Percentiles rank a stretch among this genome's conserved stretches.
Evolutionary conservation across 2,888 invertebrate genomes (phyloP).

Genomic region (Lordiphosa fenestrarum): DNA sequence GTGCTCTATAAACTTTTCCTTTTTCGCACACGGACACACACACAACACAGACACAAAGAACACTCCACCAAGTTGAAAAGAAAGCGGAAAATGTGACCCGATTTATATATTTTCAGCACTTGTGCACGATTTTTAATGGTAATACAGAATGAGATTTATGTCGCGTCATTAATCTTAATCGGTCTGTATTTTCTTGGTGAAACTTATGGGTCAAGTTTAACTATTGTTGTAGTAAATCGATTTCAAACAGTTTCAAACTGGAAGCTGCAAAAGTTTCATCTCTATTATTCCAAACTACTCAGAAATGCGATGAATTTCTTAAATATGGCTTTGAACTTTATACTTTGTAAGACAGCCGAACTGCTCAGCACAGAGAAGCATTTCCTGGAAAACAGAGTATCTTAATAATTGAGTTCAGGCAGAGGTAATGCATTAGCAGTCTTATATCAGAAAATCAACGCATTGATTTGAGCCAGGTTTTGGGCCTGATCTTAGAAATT

Average conservation of each 20-base stretch:
- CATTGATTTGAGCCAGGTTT: constrained; percentile 3
- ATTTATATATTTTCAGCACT: constrained; percentile 32
- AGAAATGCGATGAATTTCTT: no score
- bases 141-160: neutral
- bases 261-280: no score
- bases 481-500: neutral
- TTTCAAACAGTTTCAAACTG: no score
- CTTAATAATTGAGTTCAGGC: no score
- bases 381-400: no score
- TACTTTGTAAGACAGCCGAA: no score
- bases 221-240: no score
- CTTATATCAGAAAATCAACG: no score
- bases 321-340: no score
- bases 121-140: constrained; percentile 24
- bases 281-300: no score
- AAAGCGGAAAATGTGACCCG: constrained; percentile 46
- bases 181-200: neutral
- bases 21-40: constrained; percentile 20
- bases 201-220: neutral
- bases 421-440: no score
- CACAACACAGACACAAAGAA: constrained; percentile 30
- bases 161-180: neutral
- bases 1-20: constrained; percentile 27
- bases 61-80: constrained; percentile 28
- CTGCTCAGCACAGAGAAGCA: no score